phyloP scores from a whole-genome alignment of 2,113 vertebrate genomes.

The Haliaeetus leucogaster region DNA sequence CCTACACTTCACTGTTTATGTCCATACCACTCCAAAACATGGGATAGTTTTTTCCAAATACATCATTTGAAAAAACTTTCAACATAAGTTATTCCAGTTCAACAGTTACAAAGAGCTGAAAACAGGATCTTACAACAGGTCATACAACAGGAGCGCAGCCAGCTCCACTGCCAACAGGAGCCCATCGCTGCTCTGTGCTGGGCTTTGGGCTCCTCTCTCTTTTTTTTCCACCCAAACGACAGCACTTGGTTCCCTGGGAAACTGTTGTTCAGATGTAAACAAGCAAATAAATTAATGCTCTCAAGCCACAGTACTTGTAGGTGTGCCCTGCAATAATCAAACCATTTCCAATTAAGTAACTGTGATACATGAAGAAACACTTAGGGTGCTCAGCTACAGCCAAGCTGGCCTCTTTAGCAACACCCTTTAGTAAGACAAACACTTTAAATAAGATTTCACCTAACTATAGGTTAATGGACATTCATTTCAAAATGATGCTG shows the following conservation, averaged over 20 bases:
- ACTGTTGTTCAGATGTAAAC: neutral
- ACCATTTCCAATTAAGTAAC: neutral
- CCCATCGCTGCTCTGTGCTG: neutral
- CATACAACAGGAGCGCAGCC: neutral
- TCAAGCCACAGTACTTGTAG: neutral
- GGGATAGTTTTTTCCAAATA: neutral
- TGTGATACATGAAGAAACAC: neutral
- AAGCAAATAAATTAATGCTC: neutral
- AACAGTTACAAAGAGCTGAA: neutral
- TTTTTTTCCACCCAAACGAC: neutral
- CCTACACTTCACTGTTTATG: neutral
- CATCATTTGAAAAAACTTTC: neutral
- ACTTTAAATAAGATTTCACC: neutral
- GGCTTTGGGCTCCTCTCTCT: neutral
- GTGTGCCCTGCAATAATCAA: neutral
- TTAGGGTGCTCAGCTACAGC: neutral
- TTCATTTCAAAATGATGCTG: neutral
- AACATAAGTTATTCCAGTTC: neutral
- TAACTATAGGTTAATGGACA: neutral
- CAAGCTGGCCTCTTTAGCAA: neutral
- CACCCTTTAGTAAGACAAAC: neutral
- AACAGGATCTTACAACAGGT: neutral
- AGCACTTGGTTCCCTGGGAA: neutral
- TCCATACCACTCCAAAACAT: neutral
- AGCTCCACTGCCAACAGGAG: neutral